Percentiles rank a stretch among this genome's conserved stretches.
phyloP scores from a whole-genome alignment of 2,113 vertebrate species.

The Tetraodon nigroviridis region DNA sequence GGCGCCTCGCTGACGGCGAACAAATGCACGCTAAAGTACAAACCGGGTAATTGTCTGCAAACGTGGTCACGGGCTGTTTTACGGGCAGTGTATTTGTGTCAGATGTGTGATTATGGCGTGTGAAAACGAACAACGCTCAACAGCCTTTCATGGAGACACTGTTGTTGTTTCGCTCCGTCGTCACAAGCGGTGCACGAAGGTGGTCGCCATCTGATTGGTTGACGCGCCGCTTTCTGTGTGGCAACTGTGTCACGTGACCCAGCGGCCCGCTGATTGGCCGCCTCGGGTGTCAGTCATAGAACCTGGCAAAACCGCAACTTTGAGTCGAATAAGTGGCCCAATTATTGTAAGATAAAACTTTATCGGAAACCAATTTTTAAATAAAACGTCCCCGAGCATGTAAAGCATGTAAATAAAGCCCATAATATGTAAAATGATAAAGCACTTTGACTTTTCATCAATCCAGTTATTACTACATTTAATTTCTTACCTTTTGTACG shows the following conservation, averaged over 20 bases:
- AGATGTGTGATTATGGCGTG: background rate
- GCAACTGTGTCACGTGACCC: conserved; percentile 62
- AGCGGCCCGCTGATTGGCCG: conserved; percentile 39
- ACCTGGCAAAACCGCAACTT: conserved; percentile 6
- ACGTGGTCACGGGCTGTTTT: background rate
- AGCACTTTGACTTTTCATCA: no score
- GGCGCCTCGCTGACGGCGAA: background rate
- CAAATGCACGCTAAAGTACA: background rate
- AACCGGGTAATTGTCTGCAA: conserved; percentile 1
- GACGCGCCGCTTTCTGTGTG: conserved; percentile 41
- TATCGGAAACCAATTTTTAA: no score
- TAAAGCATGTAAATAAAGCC: no score
- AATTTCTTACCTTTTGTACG: no score
- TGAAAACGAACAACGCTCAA: conserved; percentile 3
- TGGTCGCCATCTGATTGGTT: conserved; percentile 51
- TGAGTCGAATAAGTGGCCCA: background rate
- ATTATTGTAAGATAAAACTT: no score
- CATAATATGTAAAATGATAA: no score
- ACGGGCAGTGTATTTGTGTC: background rate
- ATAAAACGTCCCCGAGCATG: no score
- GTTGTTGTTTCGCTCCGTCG: conserved; percentile 68
- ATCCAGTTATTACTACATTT: no score
- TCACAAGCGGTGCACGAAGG: conserved; percentile 59
- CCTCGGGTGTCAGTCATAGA: conserved; percentile 42
- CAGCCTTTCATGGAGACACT: conserved; percentile 34